Evolutionary conservation across 2,888 invertebrate species (phyloP).

Genomic region (Mythimna albipuncta): DNA sequence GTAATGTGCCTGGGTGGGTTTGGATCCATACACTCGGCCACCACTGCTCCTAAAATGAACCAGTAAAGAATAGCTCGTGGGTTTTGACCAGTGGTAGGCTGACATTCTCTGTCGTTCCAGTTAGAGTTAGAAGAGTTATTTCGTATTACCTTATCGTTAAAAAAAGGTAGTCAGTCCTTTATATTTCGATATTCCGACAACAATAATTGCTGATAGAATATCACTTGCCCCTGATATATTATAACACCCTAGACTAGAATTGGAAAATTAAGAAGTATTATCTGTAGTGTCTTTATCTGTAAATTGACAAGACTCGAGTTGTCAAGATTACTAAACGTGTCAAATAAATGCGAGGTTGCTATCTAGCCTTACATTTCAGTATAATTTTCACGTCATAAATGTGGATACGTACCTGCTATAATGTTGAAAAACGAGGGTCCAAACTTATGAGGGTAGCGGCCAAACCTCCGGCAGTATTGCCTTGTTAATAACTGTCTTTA

Average conservation of each 20-base stretch:
- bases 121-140: no score
- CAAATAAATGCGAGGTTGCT: not conserved
- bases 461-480: slow-evolving; percentile 8
- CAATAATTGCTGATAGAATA: not conserved
- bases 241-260: not conserved
- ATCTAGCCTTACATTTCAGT: slow-evolving; percentile 2
- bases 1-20: no score
- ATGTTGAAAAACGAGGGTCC: slow-evolving; percentile 54
- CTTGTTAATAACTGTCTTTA: slow-evolving; percentile 28
- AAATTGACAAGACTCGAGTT: not conserved
- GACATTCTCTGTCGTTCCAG: no score
- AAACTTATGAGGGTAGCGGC: slow-evolving; percentile 43
- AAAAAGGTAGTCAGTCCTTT: not conserved
- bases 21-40: no score
- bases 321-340: not conserved
- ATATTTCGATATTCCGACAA: not conserved
- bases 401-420: slow-evolving; percentile 30
- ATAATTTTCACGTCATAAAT: slow-evolving; percentile 26
- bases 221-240: not conserved
- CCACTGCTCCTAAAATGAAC: no score
- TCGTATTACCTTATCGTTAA: no score
- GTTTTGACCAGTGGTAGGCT: no score
- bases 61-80: no score
- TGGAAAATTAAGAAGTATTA: not conserved
- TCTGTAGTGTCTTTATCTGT: not conserved